Evolutionary conservation across 2,797 vertebrate species (phyloP).

Genomic region (Fundulus diaphanus): DNA sequence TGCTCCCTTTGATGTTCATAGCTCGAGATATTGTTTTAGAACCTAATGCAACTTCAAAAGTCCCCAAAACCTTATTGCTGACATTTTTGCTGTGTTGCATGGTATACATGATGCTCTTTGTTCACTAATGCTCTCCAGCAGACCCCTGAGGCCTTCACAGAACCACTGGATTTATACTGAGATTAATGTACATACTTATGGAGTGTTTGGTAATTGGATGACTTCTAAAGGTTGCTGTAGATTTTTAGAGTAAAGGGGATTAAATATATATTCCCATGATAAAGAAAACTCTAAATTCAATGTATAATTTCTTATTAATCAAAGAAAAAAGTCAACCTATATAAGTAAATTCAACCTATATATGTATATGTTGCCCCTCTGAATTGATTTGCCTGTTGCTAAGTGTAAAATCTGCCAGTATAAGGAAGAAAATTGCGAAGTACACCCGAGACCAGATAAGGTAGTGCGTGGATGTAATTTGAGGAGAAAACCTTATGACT

Average conservation of each 20-base stretch:
- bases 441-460: not conserved
- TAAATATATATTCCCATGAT: not conserved
- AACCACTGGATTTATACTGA: not conserved
- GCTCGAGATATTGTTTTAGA: not conserved
- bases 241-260: not conserved
- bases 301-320: not conserved
- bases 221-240: not conserved
- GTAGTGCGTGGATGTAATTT: not conserved
- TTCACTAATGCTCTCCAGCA: not conserved
- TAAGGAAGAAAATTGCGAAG: not conserved
- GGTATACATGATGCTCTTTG: not conserved
- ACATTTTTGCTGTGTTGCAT: not conserved
- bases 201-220: not conserved
- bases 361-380: not conserved
- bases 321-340: not conserved
- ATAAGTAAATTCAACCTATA: not conserved
- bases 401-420: not conserved
- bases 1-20: not conserved
- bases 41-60: not conserved
- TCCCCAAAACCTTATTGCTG: not conserved
- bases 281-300: not conserved
- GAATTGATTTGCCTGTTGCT: slow-evolving; percentile 2
- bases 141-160: not conserved
- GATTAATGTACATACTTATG: not conserved
- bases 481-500: not conserved